Evolutionary conservation across 2,888 invertebrate species (phyloP), one percentile per base, ranked within the genome.

Genomic region (Papilio protenor): DNA sequence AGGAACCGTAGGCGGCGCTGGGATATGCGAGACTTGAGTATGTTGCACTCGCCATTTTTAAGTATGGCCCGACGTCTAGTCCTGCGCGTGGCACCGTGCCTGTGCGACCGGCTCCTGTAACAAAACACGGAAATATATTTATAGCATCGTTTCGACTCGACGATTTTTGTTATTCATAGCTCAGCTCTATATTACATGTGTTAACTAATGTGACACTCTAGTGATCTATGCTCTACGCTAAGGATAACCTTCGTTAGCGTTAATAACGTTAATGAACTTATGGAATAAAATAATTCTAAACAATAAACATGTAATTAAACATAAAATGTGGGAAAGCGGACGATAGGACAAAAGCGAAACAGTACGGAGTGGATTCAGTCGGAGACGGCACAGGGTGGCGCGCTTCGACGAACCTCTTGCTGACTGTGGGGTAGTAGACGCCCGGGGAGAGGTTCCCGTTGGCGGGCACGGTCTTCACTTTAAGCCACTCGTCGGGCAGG

Each of bases 31-130:
- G 98, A 98, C 90, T 98, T 98, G 83, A 98, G 96, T 79, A 99
- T 98, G 92, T 99, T 99, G 94, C 98, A 98, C 87, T 99, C 98
- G 72, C 99, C 99, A 95, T 98, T 99, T 93, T 99, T 99, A 88
- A 98, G 96, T 76, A 99, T 97, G 1, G 99, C 98, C 47, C 99
- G 96, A 81, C 97, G 95, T 66, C 98, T 96, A 75, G 97, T 95
- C 87, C 97, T 96, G 73, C 97, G 95, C 84, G 95, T 95, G 81
- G 95, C 96, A 21, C 96, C 96, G 77, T 96, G 96, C 82, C 97
- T 95, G 87, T 96, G 96, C 84, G 95, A 95, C 83, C 97, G 96
- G 88, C 96, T 96, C 95, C 97, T 97, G 94, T 79, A 94, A 95
- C 87, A 84, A 91, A 90, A 88, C 73, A 86, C 81, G 82, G 82